Conservation (phyloP, 2,888 invertebrate species). For the Auanema sp. region DNA sequence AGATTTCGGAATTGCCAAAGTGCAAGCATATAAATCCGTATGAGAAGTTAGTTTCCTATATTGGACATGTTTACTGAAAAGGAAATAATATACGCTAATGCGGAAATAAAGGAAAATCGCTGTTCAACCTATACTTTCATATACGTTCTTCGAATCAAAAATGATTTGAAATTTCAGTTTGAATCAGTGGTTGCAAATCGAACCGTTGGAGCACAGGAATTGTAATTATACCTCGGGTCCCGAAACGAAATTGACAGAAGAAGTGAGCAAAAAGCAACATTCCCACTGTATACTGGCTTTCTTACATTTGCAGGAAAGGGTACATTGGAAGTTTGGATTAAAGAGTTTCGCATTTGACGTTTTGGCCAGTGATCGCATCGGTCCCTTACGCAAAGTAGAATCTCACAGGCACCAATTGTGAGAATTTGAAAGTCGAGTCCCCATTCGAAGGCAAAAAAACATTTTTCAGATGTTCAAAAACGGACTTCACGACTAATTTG, state of each 20-base stretch:
- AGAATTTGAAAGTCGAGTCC: slow-evolving; percentile 50
- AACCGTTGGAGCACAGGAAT: neutral
- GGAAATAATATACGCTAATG: too few relatives aligned
- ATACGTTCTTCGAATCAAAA: too few relatives aligned
- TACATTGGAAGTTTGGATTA: slow-evolving; percentile 72
- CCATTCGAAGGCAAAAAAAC: neutral
- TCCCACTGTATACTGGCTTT: neutral
- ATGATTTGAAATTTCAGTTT: slow-evolving; percentile 15
- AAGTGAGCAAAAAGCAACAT: neutral
- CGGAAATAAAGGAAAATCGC: too few relatives aligned
- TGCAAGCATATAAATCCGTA: slow-evolving; percentile 46
- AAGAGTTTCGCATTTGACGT: slow-evolving; percentile 87
- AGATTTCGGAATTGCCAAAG: slow-evolving; percentile 30
- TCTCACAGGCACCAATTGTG: slow-evolving; percentile 83
- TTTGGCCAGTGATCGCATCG: slow-evolving; percentile 83
- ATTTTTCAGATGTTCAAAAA: slow-evolving; percentile 10
- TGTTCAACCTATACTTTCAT: too few relatives aligned
- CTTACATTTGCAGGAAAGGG: slow-evolving; percentile 25
- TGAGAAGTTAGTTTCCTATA: slow-evolving; percentile 24
- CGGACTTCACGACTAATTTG: slow-evolving; percentile 6
- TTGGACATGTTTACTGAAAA: too few relatives aligned
- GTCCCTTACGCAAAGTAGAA: slow-evolving; percentile 78
- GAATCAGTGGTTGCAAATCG: slow-evolving; percentile 17
- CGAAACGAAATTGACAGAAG: neutral
- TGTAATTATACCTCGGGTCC: neutral